These are phyloP conservation scores for Camponotus pennsylvanicus DNA, from an alignment of 1,140 invertebrate genomes.

Conservation along the genomic window DNA sequence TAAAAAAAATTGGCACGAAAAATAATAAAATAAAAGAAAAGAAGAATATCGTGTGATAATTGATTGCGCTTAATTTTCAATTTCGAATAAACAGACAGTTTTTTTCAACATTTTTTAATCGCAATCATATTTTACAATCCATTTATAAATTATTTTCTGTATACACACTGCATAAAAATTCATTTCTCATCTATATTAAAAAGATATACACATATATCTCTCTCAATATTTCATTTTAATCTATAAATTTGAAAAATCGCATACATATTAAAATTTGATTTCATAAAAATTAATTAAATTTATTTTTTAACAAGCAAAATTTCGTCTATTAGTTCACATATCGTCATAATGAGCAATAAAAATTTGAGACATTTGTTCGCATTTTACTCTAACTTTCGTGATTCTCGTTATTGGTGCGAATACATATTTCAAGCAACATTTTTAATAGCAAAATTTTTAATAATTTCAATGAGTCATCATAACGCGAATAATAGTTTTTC, in stretches of 20 bases:
- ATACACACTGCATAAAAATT: neutral
- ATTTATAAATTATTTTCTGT: conserved; percentile 16
- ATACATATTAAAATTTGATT: neutral
- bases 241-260: neutral
- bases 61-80: conserved; percentile 7
- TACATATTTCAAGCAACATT: too few relatives aligned
- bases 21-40: conserved; percentile 3
- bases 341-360: too few relatives aligned
- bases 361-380: too few relatives aligned
- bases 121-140: neutral
- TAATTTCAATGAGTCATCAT: conserved; percentile 31
- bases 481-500: conserved; percentile 22
- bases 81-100: conserved; percentile 7
- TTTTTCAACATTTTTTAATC: neutral
- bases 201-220: neutral
- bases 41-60: neutral
- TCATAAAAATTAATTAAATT: neutral
- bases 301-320: neutral
- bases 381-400: too few relatives aligned
- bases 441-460: conserved; percentile 35
- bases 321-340: too few relatives aligned
- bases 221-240: neutral
- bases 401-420: too few relatives aligned
- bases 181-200: neutral
- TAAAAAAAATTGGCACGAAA: neutral